These are phyloP conservation scores for Coenobita brevimanus DNA, from an alignment of 1,140 invertebrate species.

Conservation along the genomic window DNA sequence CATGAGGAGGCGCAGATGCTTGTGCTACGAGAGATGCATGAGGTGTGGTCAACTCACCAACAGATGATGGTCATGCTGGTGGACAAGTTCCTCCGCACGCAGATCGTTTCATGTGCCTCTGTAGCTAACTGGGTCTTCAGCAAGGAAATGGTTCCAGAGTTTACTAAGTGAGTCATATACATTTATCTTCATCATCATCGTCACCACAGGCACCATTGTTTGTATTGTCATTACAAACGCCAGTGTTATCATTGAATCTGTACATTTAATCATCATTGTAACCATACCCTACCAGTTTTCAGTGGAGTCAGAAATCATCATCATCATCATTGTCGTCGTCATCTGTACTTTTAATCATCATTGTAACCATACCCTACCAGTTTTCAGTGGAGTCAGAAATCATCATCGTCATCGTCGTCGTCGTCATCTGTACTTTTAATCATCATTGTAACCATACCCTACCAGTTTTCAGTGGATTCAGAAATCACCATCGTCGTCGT, in stretches of 20 bases:
- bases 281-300: neutral
- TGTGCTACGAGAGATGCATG: conserved; percentile 93
- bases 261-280: too few species aligned
- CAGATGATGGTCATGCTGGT: conserved; percentile 97
- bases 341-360: conserved; percentile 37
- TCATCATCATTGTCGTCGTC: neutral
- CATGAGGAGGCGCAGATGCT: conserved; percentile 95
- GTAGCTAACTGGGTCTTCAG: conserved; percentile 99
- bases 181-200: neutral
- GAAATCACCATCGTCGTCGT: too few species aligned
- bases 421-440: conserved; percentile 22
- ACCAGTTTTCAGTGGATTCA: too few species aligned
- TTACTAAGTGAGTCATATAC: conserved; percentile 82
- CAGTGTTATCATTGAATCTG: neutral
- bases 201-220: too few species aligned
- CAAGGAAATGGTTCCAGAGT: conserved; percentile 94
- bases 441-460: too few species aligned
- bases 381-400: too few species aligned
- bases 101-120: conserved; percentile 96
- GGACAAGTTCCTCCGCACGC: conserved; percentile 97
- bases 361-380: too few species aligned
- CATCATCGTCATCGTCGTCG: too few species aligned
- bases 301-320: neutral
- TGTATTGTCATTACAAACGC: neutral
- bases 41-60: conserved; percentile 94